Base-by-base conservation (phyloP, 53 echinoderm and acorn worm species). In the Stichopus horrens region DNA sequence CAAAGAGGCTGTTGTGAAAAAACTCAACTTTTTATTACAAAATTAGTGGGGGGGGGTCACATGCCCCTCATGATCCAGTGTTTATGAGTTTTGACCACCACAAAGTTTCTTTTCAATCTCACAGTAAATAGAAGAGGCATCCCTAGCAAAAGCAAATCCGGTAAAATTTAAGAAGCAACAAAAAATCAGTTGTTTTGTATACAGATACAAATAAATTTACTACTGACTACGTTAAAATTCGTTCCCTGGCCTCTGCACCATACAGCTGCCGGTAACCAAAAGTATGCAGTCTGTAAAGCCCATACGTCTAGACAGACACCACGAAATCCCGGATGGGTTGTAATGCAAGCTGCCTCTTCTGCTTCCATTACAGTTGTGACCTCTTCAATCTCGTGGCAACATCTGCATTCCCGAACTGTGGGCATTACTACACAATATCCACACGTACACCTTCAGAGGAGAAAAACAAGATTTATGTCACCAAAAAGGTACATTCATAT, bases 271-370 rank as follows among this genome's bases (percentile, higher is more conserved):
- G 73, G 23, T 83, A 89, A 19, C 54, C 53, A 11, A 53, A 74
- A n/a, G 82, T n/a, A 89, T 54, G 89, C 89, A 22, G 89, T 89
- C 55, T 83, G 53, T 18, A 89, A 16, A n/a, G 71, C 83, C 83
- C 83, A 89, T 4, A 14, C 7, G 9, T 89, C 57, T 2, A 89
- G 83, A 55, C 89, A 89, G 54, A 89, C 83, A 19, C n/a, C 8
- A 8, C 18, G 18, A 74, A 89, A 89, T 7, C 89, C 89, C n/a
- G 83, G 89, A 23, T 89, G 89, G 5, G 53, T n/a, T 8, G 83
- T 89, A 13, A 73, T 83, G 83, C 89, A 89, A 54, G 54, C 75
- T 6, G 56, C 19, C 7, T 55, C 83, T 10, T 54, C 74, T 52
- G 14, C 16, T 5, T 83, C 83, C 83, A 83, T 73, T 55, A 18